Conservation (phyloP, 1,140 invertebrate species). For the Pseudomyrmex dendroicus region DNA sequence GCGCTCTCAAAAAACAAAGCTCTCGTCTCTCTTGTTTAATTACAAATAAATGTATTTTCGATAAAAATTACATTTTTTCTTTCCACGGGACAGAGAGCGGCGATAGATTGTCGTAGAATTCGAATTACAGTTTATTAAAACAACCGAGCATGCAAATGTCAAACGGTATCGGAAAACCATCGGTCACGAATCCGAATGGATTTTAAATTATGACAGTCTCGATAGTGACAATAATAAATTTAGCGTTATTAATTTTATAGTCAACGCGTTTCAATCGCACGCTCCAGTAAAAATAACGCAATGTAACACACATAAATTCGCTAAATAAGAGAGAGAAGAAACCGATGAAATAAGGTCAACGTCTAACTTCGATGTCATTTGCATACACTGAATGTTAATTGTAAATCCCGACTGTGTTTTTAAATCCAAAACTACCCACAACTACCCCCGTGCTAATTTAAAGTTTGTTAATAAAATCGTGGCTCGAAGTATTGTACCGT, state of each 20-base stretch:
- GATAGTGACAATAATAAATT: conserved; percentile 43
- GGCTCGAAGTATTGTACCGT: neutral
- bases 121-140: conserved; percentile 52
- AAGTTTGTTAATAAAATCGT: conserved; percentile 20
- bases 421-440: neutral
- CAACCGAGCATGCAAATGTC: conserved; percentile 40
- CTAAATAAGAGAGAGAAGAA: conserved; percentile 26
- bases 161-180: conserved; percentile 50
- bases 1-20: neutral
- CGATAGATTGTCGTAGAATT: conserved; percentile 26
- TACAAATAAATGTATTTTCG: conserved; percentile 20
- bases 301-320: conserved; percentile 36
- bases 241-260: conserved; percentile 27
- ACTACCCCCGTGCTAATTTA: neutral
- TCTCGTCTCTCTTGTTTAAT: conserved; percentile 31
- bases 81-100: no score
- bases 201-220: conserved; percentile 36
- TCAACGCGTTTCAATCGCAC: conserved; percentile 1
- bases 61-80: conserved; percentile 17
- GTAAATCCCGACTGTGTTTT: neutral
- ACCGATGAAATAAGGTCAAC: conserved; percentile 1
- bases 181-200: conserved; percentile 29
- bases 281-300: neutral
- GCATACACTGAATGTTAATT: neutral
- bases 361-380: neutral